A percentile compares a stretch with the other conserved stretches of the same genome.
Evolutionary conservation across 1,140 invertebrate species (phyloP).

Genomic region (Papilio polyxenes): DNA sequence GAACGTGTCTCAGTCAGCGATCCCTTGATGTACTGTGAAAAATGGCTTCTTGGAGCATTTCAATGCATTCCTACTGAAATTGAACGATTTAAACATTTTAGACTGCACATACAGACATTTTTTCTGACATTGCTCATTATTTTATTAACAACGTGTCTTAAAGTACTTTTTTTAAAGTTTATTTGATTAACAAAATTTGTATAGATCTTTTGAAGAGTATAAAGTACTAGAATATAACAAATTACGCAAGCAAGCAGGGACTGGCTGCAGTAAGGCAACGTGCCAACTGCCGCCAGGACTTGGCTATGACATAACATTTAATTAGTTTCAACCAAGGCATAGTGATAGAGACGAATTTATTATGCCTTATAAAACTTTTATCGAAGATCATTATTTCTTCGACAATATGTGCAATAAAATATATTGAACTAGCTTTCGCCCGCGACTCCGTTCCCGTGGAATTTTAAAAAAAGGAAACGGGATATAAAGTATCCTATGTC

Average conservation of each 20-base stretch:
- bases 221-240: neutral
- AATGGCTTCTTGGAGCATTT: conserved; percentile 56
- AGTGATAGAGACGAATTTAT: neutral
- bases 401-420: neutral
- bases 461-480: too few species aligned
- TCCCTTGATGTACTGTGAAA: conserved; percentile 64
- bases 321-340: conserved; percentile 1
- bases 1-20: conserved; percentile 77
- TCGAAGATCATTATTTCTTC: neutral
- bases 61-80: conserved; percentile 49
- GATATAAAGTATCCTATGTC: too few species aligned
- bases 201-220: neutral
- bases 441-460: too few species aligned
- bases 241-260: neutral
- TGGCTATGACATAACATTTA: neutral
- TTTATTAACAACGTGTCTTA: neutral
- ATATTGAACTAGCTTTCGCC: too few species aligned
- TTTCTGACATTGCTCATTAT: neutral
- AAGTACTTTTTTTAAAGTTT: neutral
- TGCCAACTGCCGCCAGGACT: neutral
- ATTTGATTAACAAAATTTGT: neutral
- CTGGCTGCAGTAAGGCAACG: neutral
- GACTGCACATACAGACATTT: neutral
- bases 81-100: neutral
- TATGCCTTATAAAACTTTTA: neutral